Evolutionary conservation across 2,888 invertebrate species (phyloP).

Genomic region (Mystacides longicornis): DNA sequence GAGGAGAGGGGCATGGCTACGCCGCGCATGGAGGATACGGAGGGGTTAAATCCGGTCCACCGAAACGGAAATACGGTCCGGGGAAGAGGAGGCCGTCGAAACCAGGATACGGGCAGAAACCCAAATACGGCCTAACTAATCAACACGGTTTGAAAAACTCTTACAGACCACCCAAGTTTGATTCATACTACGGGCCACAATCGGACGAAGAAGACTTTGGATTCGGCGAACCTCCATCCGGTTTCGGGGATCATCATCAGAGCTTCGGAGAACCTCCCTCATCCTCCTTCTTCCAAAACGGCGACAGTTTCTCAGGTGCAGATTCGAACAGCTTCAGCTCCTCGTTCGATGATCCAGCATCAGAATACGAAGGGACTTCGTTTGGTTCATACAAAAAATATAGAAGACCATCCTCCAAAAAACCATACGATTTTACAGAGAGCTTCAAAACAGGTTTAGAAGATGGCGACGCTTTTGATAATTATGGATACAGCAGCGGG

Average conservation of each 20-base stretch:
- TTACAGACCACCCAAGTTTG: slow-evolving; percentile 21
- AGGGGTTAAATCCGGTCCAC: slow-evolving; percentile 28
- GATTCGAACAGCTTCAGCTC: slow-evolving; percentile 14
- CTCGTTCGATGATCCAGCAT: slow-evolving; percentile 27
- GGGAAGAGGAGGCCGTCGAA: slow-evolving; percentile 31
- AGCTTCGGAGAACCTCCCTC: slow-evolving; percentile 26
- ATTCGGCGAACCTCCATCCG: slow-evolving; percentile 27
- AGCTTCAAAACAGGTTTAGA: slow-evolving; percentile 9
- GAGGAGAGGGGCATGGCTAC: slow-evolving; percentile 25
- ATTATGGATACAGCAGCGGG: slow-evolving; percentile 1
- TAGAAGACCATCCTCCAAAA: slow-evolving; percentile 14
- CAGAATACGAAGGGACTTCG: slow-evolving; percentile 29
- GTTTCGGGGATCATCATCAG: too few species aligned
- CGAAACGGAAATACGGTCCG: slow-evolving; percentile 28
- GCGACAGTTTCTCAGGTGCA: slow-evolving; percentile 15
- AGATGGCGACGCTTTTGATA: slow-evolving; percentile 5
- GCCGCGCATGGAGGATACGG: slow-evolving; percentile 27
- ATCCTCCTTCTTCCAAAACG: slow-evolving; percentile 17
- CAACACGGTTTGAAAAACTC: slow-evolving; percentile 27
- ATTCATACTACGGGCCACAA: slow-evolving; percentile 12
- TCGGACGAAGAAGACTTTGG: slow-evolving; percentile 23
- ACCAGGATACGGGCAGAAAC: slow-evolving; percentile 29
- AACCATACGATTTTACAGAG: slow-evolving; percentile 6
- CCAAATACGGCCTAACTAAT: slow-evolving; percentile 28
- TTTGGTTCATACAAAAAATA: slow-evolving; percentile 23